Evolutionary conservation across 2,113 vertebrate genomes (phyloP), one percentile per base, ranked within the genome.

Genomic region (Coptodon rendalli): DNA sequence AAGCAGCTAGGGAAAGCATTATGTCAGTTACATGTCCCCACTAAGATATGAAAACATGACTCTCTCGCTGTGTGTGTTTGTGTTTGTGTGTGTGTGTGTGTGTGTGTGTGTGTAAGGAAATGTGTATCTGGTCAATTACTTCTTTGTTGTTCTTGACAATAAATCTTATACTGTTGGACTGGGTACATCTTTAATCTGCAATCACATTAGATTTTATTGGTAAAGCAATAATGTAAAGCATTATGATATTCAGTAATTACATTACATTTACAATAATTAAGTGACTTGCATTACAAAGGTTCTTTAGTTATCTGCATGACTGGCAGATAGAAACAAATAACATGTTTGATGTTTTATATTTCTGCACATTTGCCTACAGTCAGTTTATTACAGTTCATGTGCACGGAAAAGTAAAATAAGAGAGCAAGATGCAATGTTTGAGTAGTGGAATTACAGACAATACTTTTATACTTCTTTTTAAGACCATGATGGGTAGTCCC

Each of bases 61-160:
- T 56, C 0, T 54, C n/a, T n/a, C n/a, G n/a, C n/a, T 9, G 17
- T 5, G 50, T 10, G 19, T 53, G 9, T 6, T 5, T 6, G n/a
- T 11, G 19, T 22, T 19, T n/a, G 52, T 3, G 52, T 53, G 19
- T 10, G 19, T 53, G 1, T 6, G 50, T 53, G 52, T 53, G 52
- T 53, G 9, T 4, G 11, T 24, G 53, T 8, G 4, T 14, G 54
- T 8, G 24, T 57, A 2, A 34, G 29, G 29, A 63, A 63, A 36
- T 63, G 31, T 63, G 59, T 63, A 63, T 63, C 31, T 63, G 31
- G 59, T 36, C 59, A 63, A 36, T 66, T n/a, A n/a, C 36, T 66
- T 66, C 31, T 66, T 66, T 66, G 17, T 38, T 66, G 61, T 38
- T 66, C 31, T n/a, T 66, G 17, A 2, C 61, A 7, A 38, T 66